Conservation (phyloP, 2,888 invertebrate species). For the Macropis europaea region DNA sequence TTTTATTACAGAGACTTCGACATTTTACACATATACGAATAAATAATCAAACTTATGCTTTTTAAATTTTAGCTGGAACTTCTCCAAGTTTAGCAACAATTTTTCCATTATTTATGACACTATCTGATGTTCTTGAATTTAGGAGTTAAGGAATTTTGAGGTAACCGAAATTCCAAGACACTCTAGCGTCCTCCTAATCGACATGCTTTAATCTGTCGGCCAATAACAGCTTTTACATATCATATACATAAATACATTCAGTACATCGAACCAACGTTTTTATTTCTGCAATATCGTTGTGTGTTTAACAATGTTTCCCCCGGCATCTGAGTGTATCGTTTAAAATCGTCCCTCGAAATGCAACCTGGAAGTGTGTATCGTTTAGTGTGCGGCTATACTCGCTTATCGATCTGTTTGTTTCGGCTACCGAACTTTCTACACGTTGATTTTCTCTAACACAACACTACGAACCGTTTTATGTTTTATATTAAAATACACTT, state of each 20-base stretch:
- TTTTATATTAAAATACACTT: constrained; percentile 35
- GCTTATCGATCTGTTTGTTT: constrained; percentile 14
- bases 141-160: neutral
- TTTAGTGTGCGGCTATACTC: constrained; percentile 17
- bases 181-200: constrained; percentile 35
- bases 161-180: neutral
- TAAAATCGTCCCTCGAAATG: constrained; percentile 42
- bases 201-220: constrained; percentile 57
- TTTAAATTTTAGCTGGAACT: no score
- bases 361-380: constrained; percentile 42
- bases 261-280: constrained; percentile 63
- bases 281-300: constrained; percentile 51
- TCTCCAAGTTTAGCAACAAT: no score
- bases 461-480: constrained; percentile 30
- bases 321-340: neutral
- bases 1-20: no score
- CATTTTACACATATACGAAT: no score
- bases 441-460: constrained; percentile 14
- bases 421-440: neutral
- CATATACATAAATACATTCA: constrained; percentile 66
- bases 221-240: constrained; percentile 60
- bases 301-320: constrained; percentile 34
- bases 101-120: no score
- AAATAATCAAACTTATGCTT: no score
- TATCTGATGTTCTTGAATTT: no score